Evolutionary conservation across 2,888 invertebrate species (phyloP).

Genomic region (Cryptocephalus primarius): DNA sequence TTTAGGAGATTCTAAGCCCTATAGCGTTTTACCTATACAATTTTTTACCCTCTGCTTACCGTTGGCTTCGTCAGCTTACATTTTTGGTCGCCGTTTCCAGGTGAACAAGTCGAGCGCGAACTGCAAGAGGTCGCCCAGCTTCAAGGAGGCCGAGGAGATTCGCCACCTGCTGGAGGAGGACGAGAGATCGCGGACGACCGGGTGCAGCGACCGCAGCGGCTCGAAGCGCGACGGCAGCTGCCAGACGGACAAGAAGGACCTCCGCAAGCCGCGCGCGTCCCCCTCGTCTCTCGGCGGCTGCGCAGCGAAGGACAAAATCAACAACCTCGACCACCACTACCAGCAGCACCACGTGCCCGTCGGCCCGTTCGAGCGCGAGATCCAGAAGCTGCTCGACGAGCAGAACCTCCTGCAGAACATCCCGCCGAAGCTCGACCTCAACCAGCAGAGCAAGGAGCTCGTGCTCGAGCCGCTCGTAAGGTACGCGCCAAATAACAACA

Average conservation of each 20-base stretch:
- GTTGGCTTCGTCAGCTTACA: too few relatives aligned
- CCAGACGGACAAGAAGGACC: conserved; percentile 56
- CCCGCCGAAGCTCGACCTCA: conserved; percentile 49
- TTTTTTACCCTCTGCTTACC: too few relatives aligned
- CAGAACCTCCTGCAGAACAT: conserved; percentile 52
- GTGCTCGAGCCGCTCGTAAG: conserved; percentile 38
- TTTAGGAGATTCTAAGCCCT: too few relatives aligned
- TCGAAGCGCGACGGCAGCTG: conserved; percentile 53
- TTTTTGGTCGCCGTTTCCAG: too few relatives aligned
- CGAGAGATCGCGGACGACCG: conserved; percentile 39
- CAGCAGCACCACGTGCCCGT: conserved; percentile 29
- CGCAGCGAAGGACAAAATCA: conserved; percentile 36
- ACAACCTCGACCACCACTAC: conserved; percentile 41
- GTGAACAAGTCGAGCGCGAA: conserved; percentile 33
- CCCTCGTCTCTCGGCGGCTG: conserved; percentile 32
- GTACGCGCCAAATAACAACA: conserved; percentile 44
- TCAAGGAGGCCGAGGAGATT: conserved; percentile 37
- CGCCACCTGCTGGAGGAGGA: conserved; percentile 28
- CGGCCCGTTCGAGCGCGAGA: conserved; percentile 65
- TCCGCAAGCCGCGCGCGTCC: conserved; percentile 41
- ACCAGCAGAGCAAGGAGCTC: conserved; percentile 51
- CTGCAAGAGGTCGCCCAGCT: conserved; percentile 36
- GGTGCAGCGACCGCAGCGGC: conserved; percentile 41
- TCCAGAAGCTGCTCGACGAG: conserved; percentile 67
- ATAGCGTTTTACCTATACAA: too few relatives aligned